Percentiles rank a stretch among this genome's conserved stretches.
Conservation (phyloP, 2,113 vertebrate genomes). For the Ammodytes marinus region DNA sequence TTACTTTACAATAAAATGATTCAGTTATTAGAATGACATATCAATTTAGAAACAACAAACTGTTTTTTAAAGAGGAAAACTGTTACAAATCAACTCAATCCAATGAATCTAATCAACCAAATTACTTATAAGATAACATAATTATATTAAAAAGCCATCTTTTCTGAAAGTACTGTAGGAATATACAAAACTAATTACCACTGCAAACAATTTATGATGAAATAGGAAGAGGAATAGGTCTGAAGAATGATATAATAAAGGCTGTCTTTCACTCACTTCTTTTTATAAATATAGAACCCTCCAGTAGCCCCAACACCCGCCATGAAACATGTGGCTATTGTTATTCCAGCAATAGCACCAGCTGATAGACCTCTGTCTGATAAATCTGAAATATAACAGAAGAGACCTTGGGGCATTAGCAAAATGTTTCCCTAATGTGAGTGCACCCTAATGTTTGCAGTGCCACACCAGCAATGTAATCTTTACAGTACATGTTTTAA, state of each 20-base stretch:
- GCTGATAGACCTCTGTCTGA: not conserved
- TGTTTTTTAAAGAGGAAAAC: no score
- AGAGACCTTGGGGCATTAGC: not conserved
- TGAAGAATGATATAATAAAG: not conserved
- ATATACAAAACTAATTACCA: not conserved
- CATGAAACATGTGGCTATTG: not conserved
- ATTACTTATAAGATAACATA: no score
- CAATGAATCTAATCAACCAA: no score
- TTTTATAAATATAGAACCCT: not conserved
- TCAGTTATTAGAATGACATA: no score
- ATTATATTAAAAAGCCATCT: no score
- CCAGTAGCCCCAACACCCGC: not conserved
- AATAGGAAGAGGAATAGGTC: not conserved
- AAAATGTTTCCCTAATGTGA: no score
- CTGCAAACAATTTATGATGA: not conserved
- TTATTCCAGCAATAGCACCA: not conserved
- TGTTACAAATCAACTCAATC: no score
- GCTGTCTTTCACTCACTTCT: not conserved
- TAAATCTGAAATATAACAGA: not conserved
- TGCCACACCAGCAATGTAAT: not conserved
- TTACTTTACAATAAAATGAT: no score
- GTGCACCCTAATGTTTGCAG: not conserved
- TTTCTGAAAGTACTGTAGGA: not conserved
- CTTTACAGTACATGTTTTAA: not conserved
- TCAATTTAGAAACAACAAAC: no score